Percentiles rank a stretch among this genome's conserved stretches.
Conservation (phyloP, 2,888 invertebrate species). For the Petrolisthes cinctipes region DNA sequence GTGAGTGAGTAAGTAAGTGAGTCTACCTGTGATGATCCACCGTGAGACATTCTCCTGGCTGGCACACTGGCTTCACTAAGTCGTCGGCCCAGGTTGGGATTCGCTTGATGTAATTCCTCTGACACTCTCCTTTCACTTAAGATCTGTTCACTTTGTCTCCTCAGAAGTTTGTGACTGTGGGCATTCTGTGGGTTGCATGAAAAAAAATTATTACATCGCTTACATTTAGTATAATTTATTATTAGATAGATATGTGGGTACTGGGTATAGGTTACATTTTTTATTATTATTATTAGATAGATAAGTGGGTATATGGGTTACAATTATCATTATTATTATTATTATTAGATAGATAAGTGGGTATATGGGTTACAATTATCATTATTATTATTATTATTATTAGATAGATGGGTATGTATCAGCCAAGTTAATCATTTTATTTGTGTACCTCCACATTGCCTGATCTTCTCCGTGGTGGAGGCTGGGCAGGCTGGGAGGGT, state of each 20-base stretch:
- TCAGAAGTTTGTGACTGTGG: conserved; percentile 38
- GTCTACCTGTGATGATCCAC: conserved; percentile 24
- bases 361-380: no score
- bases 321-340: no score
- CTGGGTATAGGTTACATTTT: no score
- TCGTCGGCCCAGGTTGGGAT: conserved; percentile 19
- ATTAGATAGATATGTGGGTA: no score
- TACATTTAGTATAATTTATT: no score
- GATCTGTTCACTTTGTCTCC: conserved; percentile 50
- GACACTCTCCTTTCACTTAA: conserved; percentile 27
- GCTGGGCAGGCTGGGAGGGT: conserved; percentile 9
- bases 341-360: no score
- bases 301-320: no score
- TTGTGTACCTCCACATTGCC: conserved; percentile 30
- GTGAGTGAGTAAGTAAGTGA: background rate
- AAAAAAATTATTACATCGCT: no score
- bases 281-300: no score
- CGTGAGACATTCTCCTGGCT: conserved; percentile 29
- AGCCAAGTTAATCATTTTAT: no score
- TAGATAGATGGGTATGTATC: no score
- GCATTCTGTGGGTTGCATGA: conserved; percentile 25
- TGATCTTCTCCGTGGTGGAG: conserved; percentile 40
- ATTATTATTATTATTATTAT: no score
- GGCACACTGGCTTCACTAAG: conserved; percentile 39
- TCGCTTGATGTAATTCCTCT: background rate